These are phyloP conservation scores for Actinernus sp. DNA, from an alignment of 92 coral and sea anemone species.

Conservation along the genomic window DNA sequence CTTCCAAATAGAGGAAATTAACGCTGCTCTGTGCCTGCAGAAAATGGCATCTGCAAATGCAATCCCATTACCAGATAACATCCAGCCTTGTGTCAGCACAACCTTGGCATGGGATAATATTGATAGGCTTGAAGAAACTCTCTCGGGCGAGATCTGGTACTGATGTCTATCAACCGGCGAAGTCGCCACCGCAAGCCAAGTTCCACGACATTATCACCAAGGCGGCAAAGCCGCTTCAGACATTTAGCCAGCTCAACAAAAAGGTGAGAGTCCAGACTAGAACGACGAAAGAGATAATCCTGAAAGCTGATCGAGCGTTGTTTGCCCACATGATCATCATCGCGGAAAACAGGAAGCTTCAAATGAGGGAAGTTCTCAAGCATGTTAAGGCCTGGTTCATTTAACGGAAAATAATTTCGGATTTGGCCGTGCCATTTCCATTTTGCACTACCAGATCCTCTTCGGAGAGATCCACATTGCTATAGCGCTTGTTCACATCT, in stretches of 20 bases:
- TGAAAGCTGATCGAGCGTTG: constrained; percentile 40
- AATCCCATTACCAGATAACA: constrained; percentile 26
- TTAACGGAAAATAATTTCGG: too few species aligned
- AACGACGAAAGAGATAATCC: constrained; percentile 14
- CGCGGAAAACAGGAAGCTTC: constrained; percentile 47
- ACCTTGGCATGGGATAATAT: constrained; percentile 41
- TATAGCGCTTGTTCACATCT: too few species aligned
- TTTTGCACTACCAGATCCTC: too few species aligned
- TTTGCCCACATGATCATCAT: constrained; percentile 35
- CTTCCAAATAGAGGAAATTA: constrained; percentile 66
- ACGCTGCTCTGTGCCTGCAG: constrained; percentile 51
- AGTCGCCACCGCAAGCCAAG: constrained; percentile 35
- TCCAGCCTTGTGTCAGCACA: constrained; percentile 7
- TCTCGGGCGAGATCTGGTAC: constrained; percentile 49
- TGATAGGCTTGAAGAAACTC: constrained; percentile 40
- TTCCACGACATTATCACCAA: constrained; percentile 38
- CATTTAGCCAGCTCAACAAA: constrained; percentile 22
- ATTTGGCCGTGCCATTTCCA: too few species aligned
- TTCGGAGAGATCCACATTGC: too few species aligned
- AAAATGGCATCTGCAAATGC: constrained; percentile 33
- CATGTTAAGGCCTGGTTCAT: too few species aligned
- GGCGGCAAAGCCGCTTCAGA: constrained; percentile 26
- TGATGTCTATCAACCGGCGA: constrained; percentile 38
- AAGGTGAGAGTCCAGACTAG: constrained; percentile 19
- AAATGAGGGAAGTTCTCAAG: constrained; percentile 54